These are phyloP conservation scores for Choreutis nemorana DNA, from an alignment of 2,888 invertebrate genomes.

Conservation along the genomic window DNA sequence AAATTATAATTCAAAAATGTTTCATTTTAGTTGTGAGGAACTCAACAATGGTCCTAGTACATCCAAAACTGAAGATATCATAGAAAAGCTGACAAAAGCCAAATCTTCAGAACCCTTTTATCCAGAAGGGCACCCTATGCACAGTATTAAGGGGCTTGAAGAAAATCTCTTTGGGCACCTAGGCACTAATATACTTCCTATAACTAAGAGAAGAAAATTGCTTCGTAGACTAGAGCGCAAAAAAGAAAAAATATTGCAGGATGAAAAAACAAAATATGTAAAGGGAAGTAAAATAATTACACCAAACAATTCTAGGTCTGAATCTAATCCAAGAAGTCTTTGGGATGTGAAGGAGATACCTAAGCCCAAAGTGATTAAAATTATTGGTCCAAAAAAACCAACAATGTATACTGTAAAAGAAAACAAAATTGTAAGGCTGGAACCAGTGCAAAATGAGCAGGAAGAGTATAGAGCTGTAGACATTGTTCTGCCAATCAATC, in stretches of 20 bases:
- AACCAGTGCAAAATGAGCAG: conserved; percentile 19
- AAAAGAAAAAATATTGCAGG: conserved; percentile 29
- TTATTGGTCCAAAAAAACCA: conserved; percentile 34
- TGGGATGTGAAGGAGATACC: conserved; percentile 52
- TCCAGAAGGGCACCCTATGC: conserved; percentile 59
- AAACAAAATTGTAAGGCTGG: conserved; percentile 53
- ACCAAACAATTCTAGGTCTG: too few species aligned
- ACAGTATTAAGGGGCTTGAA: conserved; percentile 57
- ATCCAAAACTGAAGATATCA: conserved; percentile 20
- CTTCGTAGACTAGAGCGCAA: conserved; percentile 51
- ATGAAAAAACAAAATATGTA: conserved; percentile 16
- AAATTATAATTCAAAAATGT: too few species aligned
- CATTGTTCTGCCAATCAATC: conserved; percentile 38
- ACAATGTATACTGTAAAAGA: conserved; percentile 60
- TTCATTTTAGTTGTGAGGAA: conserved; percentile 19
- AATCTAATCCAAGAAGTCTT: conserved; percentile 27
- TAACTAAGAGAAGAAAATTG: conserved; percentile 51
- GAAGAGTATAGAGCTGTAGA: conserved; percentile 35
- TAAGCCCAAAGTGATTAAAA: conserved; percentile 14
- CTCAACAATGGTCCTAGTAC: conserved; percentile 19
- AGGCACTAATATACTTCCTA: conserved; percentile 33
- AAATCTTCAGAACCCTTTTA: conserved; percentile 28
- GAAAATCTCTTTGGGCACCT: conserved; percentile 51
- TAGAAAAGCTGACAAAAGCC: too few species aligned
- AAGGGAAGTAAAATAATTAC: too few species aligned